Evolutionary conservation across 2,888 invertebrate genomes (phyloP).

Genomic region (Tetragnatha montana): DNA sequence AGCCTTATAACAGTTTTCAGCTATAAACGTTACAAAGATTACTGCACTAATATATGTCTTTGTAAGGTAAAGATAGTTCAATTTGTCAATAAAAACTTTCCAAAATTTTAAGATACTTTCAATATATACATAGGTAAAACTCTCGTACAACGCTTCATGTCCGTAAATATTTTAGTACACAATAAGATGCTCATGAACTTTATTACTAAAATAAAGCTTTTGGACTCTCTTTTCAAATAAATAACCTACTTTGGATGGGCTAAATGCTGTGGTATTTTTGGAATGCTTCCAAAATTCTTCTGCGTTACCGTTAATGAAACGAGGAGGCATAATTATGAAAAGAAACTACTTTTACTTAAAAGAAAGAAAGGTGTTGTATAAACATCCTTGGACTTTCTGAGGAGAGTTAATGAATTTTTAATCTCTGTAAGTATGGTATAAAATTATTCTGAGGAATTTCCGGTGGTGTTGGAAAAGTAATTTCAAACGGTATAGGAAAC

Average conservation of each 20-base stretch:
- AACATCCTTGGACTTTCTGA: background rate
- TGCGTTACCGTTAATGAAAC: background rate
- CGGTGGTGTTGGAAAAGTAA: background rate
- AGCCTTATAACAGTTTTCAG: too few relatives aligned
- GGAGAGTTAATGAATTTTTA: background rate
- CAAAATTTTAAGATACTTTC: too few relatives aligned
- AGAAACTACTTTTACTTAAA: background rate
- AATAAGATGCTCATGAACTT: background rate
- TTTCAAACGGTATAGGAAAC: background rate
- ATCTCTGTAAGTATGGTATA: background rate
- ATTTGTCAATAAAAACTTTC: too few relatives aligned
- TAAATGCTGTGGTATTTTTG: slow-evolving; percentile 1
- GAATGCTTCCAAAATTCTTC: background rate
- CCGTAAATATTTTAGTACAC: background rate
- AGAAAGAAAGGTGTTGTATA: background rate
- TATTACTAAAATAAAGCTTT: background rate
- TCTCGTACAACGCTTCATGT: background rate
- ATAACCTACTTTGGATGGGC: background rate
- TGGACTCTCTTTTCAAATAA: background rate
- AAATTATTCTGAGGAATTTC: background rate
- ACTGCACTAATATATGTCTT: too few relatives aligned
- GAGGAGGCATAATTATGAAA: background rate
- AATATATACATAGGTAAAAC: too few relatives aligned
- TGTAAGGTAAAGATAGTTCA: too few relatives aligned
- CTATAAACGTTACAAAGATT: too few relatives aligned